These are phyloP conservation scores for Ganaspis brasiliensis DNA, from an alignment of 2,888 invertebrate genomes.

Conservation along the genomic window DNA sequence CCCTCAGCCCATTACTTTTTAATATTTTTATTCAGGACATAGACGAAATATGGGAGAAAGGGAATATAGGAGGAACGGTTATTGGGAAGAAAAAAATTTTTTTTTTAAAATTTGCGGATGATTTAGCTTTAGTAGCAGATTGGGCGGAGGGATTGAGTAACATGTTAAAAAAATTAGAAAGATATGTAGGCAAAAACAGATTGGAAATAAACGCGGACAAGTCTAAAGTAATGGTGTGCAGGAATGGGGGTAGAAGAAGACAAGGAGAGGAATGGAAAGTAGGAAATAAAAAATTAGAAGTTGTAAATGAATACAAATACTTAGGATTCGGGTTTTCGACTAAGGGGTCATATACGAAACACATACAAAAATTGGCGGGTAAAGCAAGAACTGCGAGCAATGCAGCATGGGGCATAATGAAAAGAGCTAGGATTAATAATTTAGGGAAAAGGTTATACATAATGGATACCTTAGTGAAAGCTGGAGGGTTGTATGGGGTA, in stretches of 20 bases:
- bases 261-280: conserved; percentile 7
- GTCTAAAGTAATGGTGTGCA: conserved; percentile 49
- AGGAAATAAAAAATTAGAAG: too few relatives aligned
- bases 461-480: conserved; percentile 45
- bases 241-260: conserved; percentile 47
- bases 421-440: background rate
- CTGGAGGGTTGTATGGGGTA: conserved; percentile 43
- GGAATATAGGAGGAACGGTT: background rate
- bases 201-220: conserved; percentile 48
- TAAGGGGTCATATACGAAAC: conserved; percentile 26
- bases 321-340: background rate
- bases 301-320: too few relatives aligned
- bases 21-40: too few relatives aligned
- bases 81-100: background rate
- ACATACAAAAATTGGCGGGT: conserved; percentile 13
- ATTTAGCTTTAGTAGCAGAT: too few relatives aligned
- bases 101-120: background rate
- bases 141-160: conserved; percentile 13
- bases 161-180: conserved; percentile 34
- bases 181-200: conserved; percentile 8
- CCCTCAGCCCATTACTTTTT: conserved; percentile 9
- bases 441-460: conserved; percentile 45
- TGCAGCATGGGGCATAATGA: conserved; percentile 44
- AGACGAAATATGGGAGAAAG: background rate
- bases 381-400: conserved; percentile 48